Evolutionary conservation across 1,140 invertebrate genomes (phyloP).

Genomic region (Cataglyphis hispanica): DNA sequence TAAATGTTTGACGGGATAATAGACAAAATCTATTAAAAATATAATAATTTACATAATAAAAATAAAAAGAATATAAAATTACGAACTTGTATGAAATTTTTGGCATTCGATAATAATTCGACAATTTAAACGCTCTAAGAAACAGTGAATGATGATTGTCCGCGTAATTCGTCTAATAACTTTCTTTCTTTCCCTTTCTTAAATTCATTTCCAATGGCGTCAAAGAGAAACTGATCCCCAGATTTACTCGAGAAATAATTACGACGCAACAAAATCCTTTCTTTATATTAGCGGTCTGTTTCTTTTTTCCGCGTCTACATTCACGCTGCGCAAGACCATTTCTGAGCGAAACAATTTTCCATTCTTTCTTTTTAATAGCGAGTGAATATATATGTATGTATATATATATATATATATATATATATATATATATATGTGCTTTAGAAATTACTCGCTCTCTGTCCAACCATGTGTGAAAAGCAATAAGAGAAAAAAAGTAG

Average conservation of each 20-base stretch:
- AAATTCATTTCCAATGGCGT: background rate
- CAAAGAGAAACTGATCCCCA: constrained; percentile 9
- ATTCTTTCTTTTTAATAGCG: constrained; percentile 26
- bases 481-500: background rate
- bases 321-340: constrained; percentile 3
- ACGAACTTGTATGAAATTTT: background rate
- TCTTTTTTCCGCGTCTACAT: background rate
- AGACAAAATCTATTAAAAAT: background rate
- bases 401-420: too few species aligned
- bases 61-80: background rate
- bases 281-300: background rate
- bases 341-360: background rate
- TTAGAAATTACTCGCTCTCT: too few species aligned
- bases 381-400: background rate
- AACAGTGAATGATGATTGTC: background rate
- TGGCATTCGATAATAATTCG: background rate
- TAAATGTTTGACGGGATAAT: background rate
- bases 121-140: background rate
- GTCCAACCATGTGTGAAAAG: too few species aligned
- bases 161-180: background rate
- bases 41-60: background rate
- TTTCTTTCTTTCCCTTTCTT: background rate
- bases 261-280: background rate
- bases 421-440: too few species aligned
- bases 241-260: constrained; percentile 64